These are phyloP conservation scores for Stomatorhinus ivindoensis DNA, from an alignment of 2,113 vertebrate genomes.

Conservation along the genomic window DNA sequence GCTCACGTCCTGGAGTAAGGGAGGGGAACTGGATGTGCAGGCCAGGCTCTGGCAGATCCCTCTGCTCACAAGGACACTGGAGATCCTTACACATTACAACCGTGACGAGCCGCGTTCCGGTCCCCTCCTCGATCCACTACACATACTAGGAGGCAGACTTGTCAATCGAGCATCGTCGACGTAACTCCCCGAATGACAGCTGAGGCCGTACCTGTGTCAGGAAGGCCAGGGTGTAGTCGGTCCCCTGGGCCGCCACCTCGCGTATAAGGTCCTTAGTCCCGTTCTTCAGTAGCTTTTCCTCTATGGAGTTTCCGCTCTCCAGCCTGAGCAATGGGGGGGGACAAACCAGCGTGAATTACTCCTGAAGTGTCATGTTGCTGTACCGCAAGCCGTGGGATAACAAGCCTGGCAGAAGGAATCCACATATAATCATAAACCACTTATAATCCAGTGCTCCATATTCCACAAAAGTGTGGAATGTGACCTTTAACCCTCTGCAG, in stretches of 20 bases:
- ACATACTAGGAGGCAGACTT: not conserved
- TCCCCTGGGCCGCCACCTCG: constrained; percentile 88
- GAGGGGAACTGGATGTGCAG: not conserved
- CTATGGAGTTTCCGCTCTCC: constrained; percentile 86
- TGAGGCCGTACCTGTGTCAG: constrained; percentile 71
- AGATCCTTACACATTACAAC: not conserved
- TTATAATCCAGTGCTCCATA: not conserved
- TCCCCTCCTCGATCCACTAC: not conserved
- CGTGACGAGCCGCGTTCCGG: not conserved
- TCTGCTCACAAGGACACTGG: not conserved
- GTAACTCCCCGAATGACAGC: not conserved
- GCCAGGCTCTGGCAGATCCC: not conserved
- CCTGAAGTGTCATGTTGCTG: not conserved
- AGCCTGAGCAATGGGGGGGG: constrained; percentile 51
- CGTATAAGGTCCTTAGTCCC: constrained; percentile 88
- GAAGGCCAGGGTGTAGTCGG: constrained; percentile 84
- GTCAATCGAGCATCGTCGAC: not conserved
- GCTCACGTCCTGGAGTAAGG: constrained; percentile 17
- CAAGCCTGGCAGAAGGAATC: not conserved
- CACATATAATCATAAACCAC: not conserved
- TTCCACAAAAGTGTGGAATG: not conserved
- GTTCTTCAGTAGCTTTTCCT: constrained; percentile 87
- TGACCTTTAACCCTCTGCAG: too few species aligned
- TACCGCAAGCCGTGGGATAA: not conserved
- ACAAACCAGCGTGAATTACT: not conserved